These are phyloP conservation scores for Machimus rusticus DNA, from an alignment of 2,888 invertebrate species.

Conservation along the genomic window DNA sequence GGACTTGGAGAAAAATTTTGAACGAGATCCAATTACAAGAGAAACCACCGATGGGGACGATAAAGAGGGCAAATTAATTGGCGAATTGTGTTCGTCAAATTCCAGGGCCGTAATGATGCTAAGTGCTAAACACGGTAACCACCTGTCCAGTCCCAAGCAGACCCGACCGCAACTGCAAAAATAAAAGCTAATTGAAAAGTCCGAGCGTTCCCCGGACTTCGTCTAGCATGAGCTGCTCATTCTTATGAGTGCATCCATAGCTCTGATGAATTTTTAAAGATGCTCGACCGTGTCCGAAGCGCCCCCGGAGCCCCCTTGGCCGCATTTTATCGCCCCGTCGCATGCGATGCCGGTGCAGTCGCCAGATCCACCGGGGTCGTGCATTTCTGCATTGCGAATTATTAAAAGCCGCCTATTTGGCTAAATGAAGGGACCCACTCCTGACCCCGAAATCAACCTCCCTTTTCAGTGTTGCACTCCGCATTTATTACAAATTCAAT, in stretches of 20 bases:
- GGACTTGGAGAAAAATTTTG: background rate
- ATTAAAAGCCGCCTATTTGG: background rate
- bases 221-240: background rate
- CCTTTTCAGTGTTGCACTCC: background rate
- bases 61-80: conserved; percentile 28
- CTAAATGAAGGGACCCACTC: background rate
- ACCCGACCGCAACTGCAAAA: background rate
- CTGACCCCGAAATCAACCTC: background rate
- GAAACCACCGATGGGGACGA: conserved; percentile 19
- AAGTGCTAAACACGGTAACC: conserved; percentile 29
- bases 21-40: conserved; percentile 27
- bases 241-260: background rate
- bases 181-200: conserved; percentile 7
- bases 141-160: background rate
- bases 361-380: background rate
- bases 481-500: background rate
- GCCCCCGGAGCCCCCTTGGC: background rate
- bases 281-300: background rate
- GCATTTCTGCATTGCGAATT: background rate
- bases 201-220: background rate
- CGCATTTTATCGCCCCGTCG: background rate
- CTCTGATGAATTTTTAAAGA: background rate
- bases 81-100: conserved; percentile 30
- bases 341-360: background rate
- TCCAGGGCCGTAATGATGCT: conserved; percentile 24